These are phyloP conservation scores for Rhinogobio ventralis DNA, from an alignment of 2,797 vertebrate species.

Conservation along the genomic window DNA sequence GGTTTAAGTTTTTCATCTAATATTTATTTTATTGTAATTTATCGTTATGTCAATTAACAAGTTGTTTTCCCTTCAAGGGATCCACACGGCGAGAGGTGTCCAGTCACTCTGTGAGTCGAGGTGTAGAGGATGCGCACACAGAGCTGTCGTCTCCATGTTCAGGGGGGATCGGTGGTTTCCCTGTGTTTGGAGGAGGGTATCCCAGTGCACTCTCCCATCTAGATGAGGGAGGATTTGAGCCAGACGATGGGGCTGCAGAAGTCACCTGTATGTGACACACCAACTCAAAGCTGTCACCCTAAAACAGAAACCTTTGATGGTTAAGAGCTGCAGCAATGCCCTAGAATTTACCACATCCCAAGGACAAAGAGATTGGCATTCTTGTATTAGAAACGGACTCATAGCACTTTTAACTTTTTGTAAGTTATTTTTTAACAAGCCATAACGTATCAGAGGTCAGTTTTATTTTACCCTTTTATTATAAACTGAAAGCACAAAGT, in stretches of 20 bases:
- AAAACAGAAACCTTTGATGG: not conserved
- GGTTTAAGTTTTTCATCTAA: not conserved
- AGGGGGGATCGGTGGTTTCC: constrained; percentile 79
- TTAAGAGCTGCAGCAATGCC: constrained; percentile 6
- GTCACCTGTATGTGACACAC: constrained; percentile 93
- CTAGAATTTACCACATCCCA: not conserved
- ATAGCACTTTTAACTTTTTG: constrained; percentile 50
- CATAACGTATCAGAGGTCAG: constrained; percentile 21
- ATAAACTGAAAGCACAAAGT: not conserved
- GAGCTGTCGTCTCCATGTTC: constrained; percentile 65
- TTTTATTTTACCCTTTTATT: constrained; percentile 22
- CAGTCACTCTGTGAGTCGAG: constrained; percentile 68
- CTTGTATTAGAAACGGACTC: constrained; percentile 22
- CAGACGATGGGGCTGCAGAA: constrained; percentile 92
- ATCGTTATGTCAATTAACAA: not conserved
- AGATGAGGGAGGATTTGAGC: constrained; percentile 91
- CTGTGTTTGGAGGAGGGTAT: constrained; percentile 82
- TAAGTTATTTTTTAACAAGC: constrained; percentile 47
- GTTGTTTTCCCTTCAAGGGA: constrained; percentile 54
- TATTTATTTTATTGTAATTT: not conserved
- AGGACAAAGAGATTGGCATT: constrained; percentile 14
- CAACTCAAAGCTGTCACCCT: not conserved
- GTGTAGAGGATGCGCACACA: constrained; percentile 57
- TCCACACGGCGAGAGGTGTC: constrained; percentile 62
- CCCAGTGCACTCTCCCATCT: constrained; percentile 83